These are phyloP conservation scores for Bellardia pandia DNA, from an alignment of 2,888 invertebrate species.

Conservation along the genomic window DNA sequence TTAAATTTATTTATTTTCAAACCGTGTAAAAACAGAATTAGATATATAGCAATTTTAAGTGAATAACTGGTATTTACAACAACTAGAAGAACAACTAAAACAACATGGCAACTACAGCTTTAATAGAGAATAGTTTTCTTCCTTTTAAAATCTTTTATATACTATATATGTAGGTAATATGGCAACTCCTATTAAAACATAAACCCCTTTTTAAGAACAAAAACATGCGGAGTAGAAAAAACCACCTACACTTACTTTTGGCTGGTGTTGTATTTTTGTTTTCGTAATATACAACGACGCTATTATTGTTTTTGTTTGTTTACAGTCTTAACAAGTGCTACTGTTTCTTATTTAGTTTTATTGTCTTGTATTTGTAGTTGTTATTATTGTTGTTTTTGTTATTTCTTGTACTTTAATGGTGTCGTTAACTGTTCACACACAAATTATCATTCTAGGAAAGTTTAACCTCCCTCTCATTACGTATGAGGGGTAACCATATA, in stretches of 20 bases:
- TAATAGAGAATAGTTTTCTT: no score
- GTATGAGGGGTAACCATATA: not conserved
- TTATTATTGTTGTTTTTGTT: not conserved
- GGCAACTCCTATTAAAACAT: not conserved
- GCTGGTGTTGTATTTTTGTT: not conserved
- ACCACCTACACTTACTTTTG: conserved; percentile 1
- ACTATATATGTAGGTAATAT: not conserved
- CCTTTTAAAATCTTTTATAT: no score
- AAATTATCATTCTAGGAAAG: not conserved
- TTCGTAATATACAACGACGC: not conserved
- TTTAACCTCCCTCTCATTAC: not conserved
- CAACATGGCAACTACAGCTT: no score
- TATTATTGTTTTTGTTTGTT: conserved; percentile 3
- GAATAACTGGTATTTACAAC: no score
- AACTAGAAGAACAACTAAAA: no score
- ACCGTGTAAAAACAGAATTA: no score
- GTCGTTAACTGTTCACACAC: not conserved
- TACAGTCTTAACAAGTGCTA: conserved; percentile 8
- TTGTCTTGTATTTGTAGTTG: no score
- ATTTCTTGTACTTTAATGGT: not conserved
- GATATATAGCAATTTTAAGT: no score
- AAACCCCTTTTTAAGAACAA: not conserved
- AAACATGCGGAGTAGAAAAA: not conserved
- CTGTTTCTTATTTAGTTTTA: not conserved
- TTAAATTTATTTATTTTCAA: no score